Base-by-base conservation (phyloP, 2,113 vertebrate species). In the Recurvirostra avosetta region DNA sequence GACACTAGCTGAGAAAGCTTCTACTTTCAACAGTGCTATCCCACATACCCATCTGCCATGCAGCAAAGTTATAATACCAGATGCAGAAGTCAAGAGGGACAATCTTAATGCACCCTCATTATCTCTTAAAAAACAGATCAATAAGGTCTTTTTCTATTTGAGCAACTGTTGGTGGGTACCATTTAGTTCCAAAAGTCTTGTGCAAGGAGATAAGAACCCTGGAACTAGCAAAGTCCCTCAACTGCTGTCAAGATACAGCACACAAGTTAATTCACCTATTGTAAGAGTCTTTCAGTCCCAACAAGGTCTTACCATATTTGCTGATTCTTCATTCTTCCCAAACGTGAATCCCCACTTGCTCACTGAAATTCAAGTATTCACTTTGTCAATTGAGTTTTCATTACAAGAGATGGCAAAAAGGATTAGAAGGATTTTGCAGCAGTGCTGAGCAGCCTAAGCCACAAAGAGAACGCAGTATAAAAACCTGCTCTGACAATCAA, bases 361-460 rank as follows among this genome's bases (percentile, higher is more conserved):
- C 45, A 79, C 73, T 84, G 61, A n/a, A 89, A 92, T 74, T 65
- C 65, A 94, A 75, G 56, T 53, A 59, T 45, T 86, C 68, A n/a
- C 32, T 87, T 68, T 72, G 26, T 55, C 77, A 87, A 50, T 15
- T 53, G 58, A 78, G 73, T 85, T 96, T 81, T 84, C 2, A 0
- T 65, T 65, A 23, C 70, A 87, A 68, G n/a, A 92, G 45, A 56
- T 21, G 30, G 83, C 65, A 93, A 92, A 91, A 94, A 89, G 53
- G 56, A 91, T 96, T 58, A 96, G 79, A 58, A 92, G 56, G 86
- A 89, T 81, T 97, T 89, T 61, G 45, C 61, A 75, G 66, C 49
- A 92, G 58, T 3, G n/a, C 26, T 56, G 87, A 96, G 67, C 58
- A 92, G 74, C 32, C 62, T 88, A 88, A 94, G 81, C 49, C 70